These are phyloP conservation scores for Tenodera sinensis DNA, from an alignment of 2,888 invertebrate genomes.

Conservation along the genomic window DNA sequence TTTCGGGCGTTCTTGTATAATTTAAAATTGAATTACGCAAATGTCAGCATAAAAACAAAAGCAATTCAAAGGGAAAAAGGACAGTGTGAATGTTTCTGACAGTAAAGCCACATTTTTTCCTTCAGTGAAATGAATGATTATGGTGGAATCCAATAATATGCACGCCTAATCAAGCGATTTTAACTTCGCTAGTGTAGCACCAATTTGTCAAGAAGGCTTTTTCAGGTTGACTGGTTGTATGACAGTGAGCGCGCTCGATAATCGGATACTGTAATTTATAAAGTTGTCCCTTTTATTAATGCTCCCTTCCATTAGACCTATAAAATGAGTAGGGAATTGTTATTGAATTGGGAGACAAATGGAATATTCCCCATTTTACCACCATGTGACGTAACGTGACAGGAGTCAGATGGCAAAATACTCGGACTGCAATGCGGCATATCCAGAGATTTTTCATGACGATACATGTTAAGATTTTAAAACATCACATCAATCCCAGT, in stretches of 20 bases:
- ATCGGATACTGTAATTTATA: background rate
- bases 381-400: background rate
- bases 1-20: too few species aligned
- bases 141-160: background rate
- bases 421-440: background rate
- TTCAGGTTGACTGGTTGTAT: background rate
- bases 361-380: background rate
- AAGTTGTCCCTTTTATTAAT: background rate
- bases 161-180: conserved; percentile 1
- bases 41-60: too few species aligned
- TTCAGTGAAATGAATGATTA: background rate
- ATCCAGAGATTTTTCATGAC: background rate
- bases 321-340: background rate
- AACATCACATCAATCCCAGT: too few species aligned
- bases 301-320: background rate
- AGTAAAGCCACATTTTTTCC: background rate
- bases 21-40: too few species aligned
- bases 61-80: too few species aligned
- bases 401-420: background rate
- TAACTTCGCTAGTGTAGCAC: background rate
- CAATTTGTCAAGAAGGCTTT: conserved; percentile 1
- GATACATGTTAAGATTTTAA: too few species aligned
- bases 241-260: background rate
- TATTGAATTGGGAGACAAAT: background rate
- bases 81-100: too few species aligned